Percentiles rank a stretch among this genome's conserved stretches.
These are phyloP conservation scores for Campoplex capitator DNA, from an alignment of 2,888 invertebrate genomes.

Conservation along the genomic window DNA sequence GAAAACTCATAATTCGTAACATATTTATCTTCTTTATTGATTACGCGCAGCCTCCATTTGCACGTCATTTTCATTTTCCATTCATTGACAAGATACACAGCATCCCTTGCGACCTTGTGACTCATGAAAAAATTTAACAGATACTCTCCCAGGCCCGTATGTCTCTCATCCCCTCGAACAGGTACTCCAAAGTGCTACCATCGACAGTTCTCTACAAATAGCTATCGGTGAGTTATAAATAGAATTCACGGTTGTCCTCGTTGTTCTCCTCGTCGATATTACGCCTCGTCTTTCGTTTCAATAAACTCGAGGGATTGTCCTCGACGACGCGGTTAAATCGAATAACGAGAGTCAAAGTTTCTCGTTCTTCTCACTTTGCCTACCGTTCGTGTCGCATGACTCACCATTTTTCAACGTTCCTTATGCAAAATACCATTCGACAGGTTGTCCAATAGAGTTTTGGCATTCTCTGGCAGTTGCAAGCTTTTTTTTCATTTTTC, in stretches of 20 bases:
- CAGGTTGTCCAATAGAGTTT: constrained; percentile 11
- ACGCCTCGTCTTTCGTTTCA: constrained; percentile 53
- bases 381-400: constrained; percentile 20
- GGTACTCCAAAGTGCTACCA: constrained; percentile 44
- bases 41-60: not conserved
- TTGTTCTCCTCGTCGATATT: constrained; percentile 44
- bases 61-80: constrained; percentile 28
- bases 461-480: not conserved
- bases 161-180: constrained; percentile 35
- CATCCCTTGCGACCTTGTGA: constrained; percentile 45
- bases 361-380: constrained; percentile 11
- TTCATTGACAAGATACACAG: constrained; percentile 24
- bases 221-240: constrained; percentile 63
- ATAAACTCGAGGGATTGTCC: constrained; percentile 53
- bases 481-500: not conserved
- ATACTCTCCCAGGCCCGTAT: constrained; percentile 14
- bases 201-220: constrained; percentile 66
- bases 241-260: constrained; percentile 57
- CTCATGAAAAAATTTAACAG: constrained; percentile 32
- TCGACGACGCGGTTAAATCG: constrained; percentile 40
- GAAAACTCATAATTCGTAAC: not conserved
- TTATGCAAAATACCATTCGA: constrained; percentile 16
- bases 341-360: constrained; percentile 59
- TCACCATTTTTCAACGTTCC: not conserved
- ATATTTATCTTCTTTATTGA: not conserved